Conservation (phyloP, 1,140 invertebrate species). For the Schlechtendalia chinensis region DNA sequence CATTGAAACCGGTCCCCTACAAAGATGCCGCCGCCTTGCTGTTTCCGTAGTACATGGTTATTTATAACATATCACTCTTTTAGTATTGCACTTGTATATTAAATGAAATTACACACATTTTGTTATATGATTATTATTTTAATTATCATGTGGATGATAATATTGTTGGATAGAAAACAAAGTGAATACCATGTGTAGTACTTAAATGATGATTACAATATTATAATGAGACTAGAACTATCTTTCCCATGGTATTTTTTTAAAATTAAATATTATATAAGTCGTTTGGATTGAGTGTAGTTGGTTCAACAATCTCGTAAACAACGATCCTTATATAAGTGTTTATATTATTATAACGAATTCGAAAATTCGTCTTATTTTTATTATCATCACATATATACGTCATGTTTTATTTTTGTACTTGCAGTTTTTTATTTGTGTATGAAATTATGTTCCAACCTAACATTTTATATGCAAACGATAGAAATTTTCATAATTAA, state of each 20-base stretch:
- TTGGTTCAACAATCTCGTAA: neutral
- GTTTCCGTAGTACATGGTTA: neutral
- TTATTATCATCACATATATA: too few relatives aligned
- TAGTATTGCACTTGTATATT: neutral
- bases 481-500: too few relatives aligned
- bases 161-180: neutral
- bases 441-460: too few relatives aligned
- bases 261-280: neutral
- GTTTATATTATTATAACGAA: too few relatives aligned
- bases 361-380: too few relatives aligned
- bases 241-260: neutral
- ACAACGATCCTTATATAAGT: neutral
- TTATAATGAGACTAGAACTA: too few relatives aligned
- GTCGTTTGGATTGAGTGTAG: neutral
- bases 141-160: neutral
- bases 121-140: neutral
- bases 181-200: neutral
- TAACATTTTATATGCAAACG: too few relatives aligned
- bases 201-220: neutral
- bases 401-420: too few relatives aligned
- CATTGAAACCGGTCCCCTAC: conserved; percentile 31
- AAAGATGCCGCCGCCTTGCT: conserved; percentile 41
- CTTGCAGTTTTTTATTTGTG: too few relatives aligned
- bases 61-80: conserved; percentile 1
- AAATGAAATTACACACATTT: neutral